Evolutionary conservation across 1,140 invertebrate species (phyloP).

Genomic region (Drosophila tani): DNA sequence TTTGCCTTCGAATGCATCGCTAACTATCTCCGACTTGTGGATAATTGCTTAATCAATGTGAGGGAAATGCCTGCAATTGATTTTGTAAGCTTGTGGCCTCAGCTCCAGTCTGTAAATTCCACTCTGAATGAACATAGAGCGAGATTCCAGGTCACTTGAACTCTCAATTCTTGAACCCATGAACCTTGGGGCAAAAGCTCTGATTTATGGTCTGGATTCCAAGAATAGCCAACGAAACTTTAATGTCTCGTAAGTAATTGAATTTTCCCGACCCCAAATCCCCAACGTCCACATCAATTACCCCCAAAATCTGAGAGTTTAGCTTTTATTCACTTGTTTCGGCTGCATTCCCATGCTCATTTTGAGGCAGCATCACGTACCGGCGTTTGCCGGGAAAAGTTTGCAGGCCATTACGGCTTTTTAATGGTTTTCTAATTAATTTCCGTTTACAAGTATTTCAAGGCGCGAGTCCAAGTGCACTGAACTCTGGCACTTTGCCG

Average conservation of each 20-base stretch:
- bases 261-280: conserved; percentile 26
- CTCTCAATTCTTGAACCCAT: conserved; percentile 5
- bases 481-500: conserved; percentile 49
- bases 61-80: conserved; percentile 13
- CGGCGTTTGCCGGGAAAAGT: conserved; percentile 11
- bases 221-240: conserved; percentile 1
- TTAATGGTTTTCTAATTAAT: conserved; percentile 82
- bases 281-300: conserved; percentile 32
- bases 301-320: conserved; percentile 21
- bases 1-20: conserved; percentile 8
- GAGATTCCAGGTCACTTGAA: conserved; percentile 18
- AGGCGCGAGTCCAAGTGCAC: conserved; percentile 55
- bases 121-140: not conserved
- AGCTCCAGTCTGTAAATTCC: conserved; percentile 1
- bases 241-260: conserved; percentile 41
- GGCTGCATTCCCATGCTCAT: conserved; percentile 53
- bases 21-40: conserved; percentile 7
- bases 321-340: conserved; percentile 30
- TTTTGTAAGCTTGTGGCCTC: conserved; percentile 1
- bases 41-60: conserved; percentile 40
- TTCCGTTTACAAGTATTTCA: conserved; percentile 58
- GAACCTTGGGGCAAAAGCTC: conserved; percentile 20
- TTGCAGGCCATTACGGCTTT: conserved; percentile 40
- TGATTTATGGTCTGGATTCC: conserved; percentile 43
- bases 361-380: conserved; percentile 49